Base-by-base conservation (phyloP, 2,797 vertebrate species). In the Pangasius mekongensis region DNA sequence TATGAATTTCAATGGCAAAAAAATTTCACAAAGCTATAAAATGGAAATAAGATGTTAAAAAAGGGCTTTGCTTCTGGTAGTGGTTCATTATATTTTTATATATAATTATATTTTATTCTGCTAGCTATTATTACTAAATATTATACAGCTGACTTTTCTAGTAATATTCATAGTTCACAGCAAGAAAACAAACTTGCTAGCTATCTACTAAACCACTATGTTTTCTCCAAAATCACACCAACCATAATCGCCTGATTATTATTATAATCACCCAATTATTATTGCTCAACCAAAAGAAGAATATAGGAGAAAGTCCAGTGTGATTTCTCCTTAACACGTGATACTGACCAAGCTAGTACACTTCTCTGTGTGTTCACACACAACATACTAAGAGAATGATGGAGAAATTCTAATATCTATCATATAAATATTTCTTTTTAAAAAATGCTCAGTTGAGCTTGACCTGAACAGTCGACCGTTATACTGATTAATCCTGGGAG, bases 391-490 rank as follows among this genome's bases (percentile, higher is more conserved):
- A 49, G 43, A 52, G 47, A 49, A 76, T 52, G 27, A 18, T 56
- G 9, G 14, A 83, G 7, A 18, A 66, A 83, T 66, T 18, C 14
- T 66, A 66, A 49, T 62, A 82, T n/a, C 24, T 9, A 64, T 30
- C 24, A 16, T 30, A 64, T 18, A 64, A 66, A 83, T n/a, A 74
- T 71, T 66, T 9, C 30, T 30, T 54, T 10, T 10, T 30, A 43
- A 73, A 11, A 14, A 47, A 81, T 7, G 74, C 18, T 77, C 74
- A 58, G 10, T 89, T 90, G 86, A 84, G 83, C 80, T 84, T 89
- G 90, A 88, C 89, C 90, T 91, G 83, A 66, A 84, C 66, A 89
- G 80, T 87, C 87, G 83, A 91, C 88, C 86, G 85, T 83, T 60
- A 91, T 86, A 89, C 91, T 67, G 78, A 84, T 86, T 89, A 91